Conservation (phyloP, 2,113 vertebrate genomes). For the Meleagris gallopavo region DNA sequence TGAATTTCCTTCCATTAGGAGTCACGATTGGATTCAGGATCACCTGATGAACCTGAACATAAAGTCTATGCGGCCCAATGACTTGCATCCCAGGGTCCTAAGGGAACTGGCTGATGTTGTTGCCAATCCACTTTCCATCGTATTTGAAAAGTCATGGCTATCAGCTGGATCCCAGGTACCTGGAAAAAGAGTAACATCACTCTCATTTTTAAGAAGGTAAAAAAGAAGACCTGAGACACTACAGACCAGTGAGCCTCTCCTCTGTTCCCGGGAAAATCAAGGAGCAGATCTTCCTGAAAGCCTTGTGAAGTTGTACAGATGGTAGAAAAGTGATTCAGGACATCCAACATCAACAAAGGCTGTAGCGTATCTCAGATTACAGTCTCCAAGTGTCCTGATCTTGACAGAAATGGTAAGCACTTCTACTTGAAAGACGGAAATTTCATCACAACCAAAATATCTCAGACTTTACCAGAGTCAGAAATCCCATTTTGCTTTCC, state of each 20-base stretch:
- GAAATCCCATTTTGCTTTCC: not conserved
- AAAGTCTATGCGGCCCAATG: not conserved
- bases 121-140: not conserved
- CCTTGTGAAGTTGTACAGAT: not conserved
- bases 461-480: not conserved
- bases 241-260: not conserved
- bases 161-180: not conserved
- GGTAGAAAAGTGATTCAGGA: not conserved
- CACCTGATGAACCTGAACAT: not conserved
- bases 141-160: not conserved
- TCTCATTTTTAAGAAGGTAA: not conserved
- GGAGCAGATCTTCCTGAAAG: not conserved
- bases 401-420: not conserved
- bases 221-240: not conserved
- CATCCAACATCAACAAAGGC: not conserved
- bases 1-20: not conserved
- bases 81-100: not conserved
- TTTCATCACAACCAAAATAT: not conserved
- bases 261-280: not conserved
- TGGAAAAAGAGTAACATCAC: not conserved
- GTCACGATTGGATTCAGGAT: not conserved
- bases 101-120: not conserved
- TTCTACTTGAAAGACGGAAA: not conserved
- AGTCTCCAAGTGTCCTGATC: not conserved
- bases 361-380: accelerated